Conservation (phyloP, 1,140 invertebrate genomes). For the Ceratina japonica region DNA sequence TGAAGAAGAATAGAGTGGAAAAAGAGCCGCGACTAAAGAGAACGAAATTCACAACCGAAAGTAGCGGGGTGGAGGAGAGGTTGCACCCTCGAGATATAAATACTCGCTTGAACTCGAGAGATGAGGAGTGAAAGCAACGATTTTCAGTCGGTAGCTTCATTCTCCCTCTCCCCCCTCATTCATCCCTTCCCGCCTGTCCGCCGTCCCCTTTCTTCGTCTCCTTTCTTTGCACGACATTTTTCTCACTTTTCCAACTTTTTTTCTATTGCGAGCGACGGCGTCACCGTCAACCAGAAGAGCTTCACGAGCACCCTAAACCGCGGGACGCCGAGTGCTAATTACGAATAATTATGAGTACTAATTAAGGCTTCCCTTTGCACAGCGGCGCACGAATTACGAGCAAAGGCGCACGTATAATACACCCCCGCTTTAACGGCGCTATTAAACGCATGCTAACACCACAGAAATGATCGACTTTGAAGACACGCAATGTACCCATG, state of each 20-base stretch:
- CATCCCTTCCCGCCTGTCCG: background rate
- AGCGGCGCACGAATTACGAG: constrained; percentile 31
- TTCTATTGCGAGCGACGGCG: constrained; percentile 40
- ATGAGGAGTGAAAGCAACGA: constrained; percentile 47
- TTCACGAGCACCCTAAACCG: constrained; percentile 52
- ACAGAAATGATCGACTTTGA: constrained; percentile 53
- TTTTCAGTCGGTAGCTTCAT: constrained; percentile 47
- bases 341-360: constrained; percentile 74
- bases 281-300: constrained; percentile 30
- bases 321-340: constrained; percentile 68
- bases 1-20: constrained; percentile 57
- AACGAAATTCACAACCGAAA: constrained; percentile 12
- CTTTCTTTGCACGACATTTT: too few relatives aligned
- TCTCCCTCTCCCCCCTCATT: background rate
- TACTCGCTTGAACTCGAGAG: constrained; percentile 37
- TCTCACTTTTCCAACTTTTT: background rate
- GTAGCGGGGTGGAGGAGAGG: constrained; percentile 4
- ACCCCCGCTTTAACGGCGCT: constrained; percentile 39
- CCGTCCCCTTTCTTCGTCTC: background rate
- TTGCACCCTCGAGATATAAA: constrained; percentile 9
- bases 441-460: constrained; percentile 54
- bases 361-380: constrained; percentile 68
- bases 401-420: constrained; percentile 46
- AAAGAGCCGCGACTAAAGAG: constrained; percentile 25
- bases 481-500: constrained; percentile 35